Evolutionary conservation across 2,113 vertebrate genomes (phyloP).

Genomic region (Neotragus pygmaeus): DNA sequence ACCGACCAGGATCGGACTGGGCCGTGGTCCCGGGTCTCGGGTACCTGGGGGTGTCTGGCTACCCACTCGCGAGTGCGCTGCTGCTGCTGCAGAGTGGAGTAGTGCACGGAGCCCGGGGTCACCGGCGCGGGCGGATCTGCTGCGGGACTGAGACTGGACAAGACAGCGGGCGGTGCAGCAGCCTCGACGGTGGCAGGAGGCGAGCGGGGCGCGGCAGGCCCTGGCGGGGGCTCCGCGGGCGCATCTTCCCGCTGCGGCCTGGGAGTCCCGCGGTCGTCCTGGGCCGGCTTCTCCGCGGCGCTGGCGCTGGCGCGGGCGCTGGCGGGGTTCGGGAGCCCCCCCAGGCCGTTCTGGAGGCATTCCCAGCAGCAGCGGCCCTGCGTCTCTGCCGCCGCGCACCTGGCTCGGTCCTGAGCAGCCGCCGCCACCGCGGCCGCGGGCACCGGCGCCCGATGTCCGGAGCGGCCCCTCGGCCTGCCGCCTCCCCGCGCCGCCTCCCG

Average conservation of each 20-base stretch:
- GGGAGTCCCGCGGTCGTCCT: neutral
- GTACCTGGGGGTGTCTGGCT: neutral
- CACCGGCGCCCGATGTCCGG: neutral
- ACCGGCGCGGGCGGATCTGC: neutral
- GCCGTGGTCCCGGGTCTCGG: neutral
- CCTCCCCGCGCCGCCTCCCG: neutral
- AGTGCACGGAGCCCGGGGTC: neutral
- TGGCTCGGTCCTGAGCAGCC: neutral
- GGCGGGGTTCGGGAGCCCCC: neutral
- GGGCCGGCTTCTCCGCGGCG: neutral
- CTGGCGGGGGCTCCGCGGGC: neutral
- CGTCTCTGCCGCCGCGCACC: slow-evolving; percentile 1
- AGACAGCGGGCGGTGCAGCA: neutral
- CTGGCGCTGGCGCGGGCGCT: neutral
- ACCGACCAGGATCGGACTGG: slow-evolving; percentile 14
- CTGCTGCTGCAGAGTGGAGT: neutral
- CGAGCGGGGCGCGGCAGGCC: neutral
- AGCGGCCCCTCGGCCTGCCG: neutral
- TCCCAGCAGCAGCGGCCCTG: slow-evolving; percentile 56
- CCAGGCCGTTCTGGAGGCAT: neutral
- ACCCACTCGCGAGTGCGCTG: slow-evolving; percentile 64
- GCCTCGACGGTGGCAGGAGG: neutral
- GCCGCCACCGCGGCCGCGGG: neutral
- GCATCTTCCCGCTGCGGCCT: neutral
- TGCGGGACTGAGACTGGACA: neutral